Evolutionary conservation across 2,888 invertebrate genomes (phyloP), one percentile per base, ranked within the genome.

Genomic region (Pseudococcus viburni): DNA sequence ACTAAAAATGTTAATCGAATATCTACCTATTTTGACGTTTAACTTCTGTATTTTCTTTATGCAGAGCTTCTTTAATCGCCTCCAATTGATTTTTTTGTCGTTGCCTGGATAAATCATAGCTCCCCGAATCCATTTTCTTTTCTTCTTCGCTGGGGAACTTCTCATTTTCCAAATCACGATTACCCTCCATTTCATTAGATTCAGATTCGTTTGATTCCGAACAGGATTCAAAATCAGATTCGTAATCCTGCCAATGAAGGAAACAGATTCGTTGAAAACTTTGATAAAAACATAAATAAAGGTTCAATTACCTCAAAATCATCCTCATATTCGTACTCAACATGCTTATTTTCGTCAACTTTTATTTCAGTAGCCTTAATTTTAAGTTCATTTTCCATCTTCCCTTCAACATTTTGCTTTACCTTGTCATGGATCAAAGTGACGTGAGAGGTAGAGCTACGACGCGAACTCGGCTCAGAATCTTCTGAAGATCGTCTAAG

Each of bases 51-150:
- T 92, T 92, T 89, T 92, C 92, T 88, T 91, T 91, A 84, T 92
- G 91, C 8, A 92, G 90, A 6, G 92, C 91, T 89, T 92, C 92
- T 90, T 92, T 92, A 22, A 93, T 92, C 89, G 92, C 91, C 86
- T 91, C 91, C 84, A 93, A 89, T 84, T 91, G 90, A 77, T 89
- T 90, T 68, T 89, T 89, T 88, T 90, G 89, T 46, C 85, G 89
- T 22, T 88, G 83, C 5, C 88, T 86, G 68, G 89, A 90, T 90
- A 94, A 91, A 73, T 94, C 94, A 90, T 93, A 94, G 90, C 93
- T 93, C 0, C 94, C 94, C 0, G 94, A 94, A 90, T 94, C 94
- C 86, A 94, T 90, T 91, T 94, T 93, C 64, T 92, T 91, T 89
- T 94, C 94, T 85, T 92, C 92, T 88, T 93, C 93, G 19, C 90